Percentiles rank a stretch among this genome's conserved stretches.
phyloP scores from a whole-genome alignment of 2,797 vertebrate species.

The Diglossa cyanea region DNA sequence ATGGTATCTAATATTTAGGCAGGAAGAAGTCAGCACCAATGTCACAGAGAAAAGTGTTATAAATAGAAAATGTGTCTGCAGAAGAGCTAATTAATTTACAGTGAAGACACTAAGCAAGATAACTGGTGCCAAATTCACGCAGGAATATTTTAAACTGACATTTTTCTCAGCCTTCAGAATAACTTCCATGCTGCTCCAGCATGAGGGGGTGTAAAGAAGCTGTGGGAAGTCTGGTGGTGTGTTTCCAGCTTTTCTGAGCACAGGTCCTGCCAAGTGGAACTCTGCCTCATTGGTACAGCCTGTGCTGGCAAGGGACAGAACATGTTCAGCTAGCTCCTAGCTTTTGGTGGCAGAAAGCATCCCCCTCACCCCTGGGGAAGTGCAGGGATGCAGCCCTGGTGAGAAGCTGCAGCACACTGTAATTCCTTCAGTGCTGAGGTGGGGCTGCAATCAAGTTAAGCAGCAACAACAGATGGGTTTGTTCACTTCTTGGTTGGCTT shows the following conservation, averaged over 20 bases:
- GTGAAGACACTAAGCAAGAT: conserved; percentile 10
- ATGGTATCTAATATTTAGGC: conserved; percentile 34
- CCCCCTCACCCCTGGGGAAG: neutral
- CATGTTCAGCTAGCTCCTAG: rapidly evolving
- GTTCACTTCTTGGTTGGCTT: neutral
- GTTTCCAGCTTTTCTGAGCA: neutral
- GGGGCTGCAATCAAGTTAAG: neutral
- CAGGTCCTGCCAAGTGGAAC: neutral
- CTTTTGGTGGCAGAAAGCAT: neutral
- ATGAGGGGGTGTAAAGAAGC: neutral
- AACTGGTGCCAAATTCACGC: neutral
- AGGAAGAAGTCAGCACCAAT: conserved; percentile 4
- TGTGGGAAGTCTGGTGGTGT: neutral
- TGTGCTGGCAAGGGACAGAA: neutral
- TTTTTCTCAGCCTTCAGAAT: neutral
- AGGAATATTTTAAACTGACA: conserved; percentile 27
- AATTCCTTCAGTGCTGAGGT: neutral
- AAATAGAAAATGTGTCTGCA: conserved; percentile 56
- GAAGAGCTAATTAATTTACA: conserved; percentile 61
- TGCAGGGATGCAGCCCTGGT: neutral
- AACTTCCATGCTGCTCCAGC: neutral
- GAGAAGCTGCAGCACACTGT: neutral
- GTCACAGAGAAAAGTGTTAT: conserved; percentile 10
- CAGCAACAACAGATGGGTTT: conserved; percentile 15
- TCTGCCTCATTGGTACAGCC: neutral